Percentiles rank a stretch among this genome's conserved stretches.
Conservation (phyloP, 2,797 vertebrate genomes). For the Halcyon chelicuti region DNA sequence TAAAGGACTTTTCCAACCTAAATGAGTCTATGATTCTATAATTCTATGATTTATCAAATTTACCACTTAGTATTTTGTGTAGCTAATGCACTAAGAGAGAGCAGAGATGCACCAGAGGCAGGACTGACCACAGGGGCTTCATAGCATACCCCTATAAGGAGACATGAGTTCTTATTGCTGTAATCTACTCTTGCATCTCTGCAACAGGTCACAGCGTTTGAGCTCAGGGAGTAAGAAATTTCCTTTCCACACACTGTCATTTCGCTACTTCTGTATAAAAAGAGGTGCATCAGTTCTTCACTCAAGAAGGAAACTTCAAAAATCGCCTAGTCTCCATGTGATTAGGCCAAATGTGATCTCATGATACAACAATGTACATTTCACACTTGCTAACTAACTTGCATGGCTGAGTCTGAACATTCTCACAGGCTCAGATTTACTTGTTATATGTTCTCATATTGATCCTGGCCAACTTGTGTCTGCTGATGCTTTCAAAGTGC, state of each 20-base stretch:
- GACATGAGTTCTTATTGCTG: background rate
- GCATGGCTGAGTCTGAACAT: background rate
- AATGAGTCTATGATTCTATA: too few relatives aligned
- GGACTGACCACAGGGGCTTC: background rate
- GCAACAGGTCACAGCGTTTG: accelerated
- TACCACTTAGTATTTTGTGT: background rate
- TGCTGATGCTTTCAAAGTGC: background rate
- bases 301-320: background rate
- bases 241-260: background rate
- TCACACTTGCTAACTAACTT: background rate
- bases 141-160: accelerated
- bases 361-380: background rate
- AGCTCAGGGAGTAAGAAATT: background rate
- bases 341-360: background rate
- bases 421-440: background rate
- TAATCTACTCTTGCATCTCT: background rate
- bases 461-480: background rate
- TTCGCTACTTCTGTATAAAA: background rate
- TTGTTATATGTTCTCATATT: background rate
- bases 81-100: background rate
- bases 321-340: background rate
- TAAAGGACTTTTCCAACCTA: too few relatives aligned
- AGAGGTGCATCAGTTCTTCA: background rate
- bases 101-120: background rate
- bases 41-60: background rate